phyloP scores from a whole-genome alignment of 2,797 vertebrate species.

The Rhynchotus rufescens region DNA sequence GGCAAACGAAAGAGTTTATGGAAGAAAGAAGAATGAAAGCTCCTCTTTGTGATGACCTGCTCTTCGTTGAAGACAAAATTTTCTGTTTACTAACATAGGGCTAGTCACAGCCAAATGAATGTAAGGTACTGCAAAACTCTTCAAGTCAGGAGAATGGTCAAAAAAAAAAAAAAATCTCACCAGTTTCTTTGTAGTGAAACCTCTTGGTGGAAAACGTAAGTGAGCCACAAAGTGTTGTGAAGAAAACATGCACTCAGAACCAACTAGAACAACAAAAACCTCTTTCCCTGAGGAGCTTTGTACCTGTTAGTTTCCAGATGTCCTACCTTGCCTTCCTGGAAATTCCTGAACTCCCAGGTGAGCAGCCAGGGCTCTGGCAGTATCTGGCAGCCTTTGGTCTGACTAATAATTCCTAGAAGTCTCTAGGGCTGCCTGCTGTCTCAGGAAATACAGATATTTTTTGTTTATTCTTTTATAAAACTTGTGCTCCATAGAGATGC shows the following conservation, averaged over 20 bases:
- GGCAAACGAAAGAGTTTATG: background rate
- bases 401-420: conserved; percentile 1
- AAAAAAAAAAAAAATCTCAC: background rate
- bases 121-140: background rate
- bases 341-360: background rate
- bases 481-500: background rate
- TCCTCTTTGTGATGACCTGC: background rate
- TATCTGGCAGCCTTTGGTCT: conserved; percentile 31
- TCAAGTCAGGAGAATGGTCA: background rate
- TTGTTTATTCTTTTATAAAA: conserved; percentile 10
- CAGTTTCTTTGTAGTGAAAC: background rate
- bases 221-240: background rate
- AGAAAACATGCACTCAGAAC: background rate
- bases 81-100: background rate
- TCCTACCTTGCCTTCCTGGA: background rate
- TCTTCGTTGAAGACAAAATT: background rate
- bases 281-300: background rate
- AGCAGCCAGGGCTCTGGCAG: background rate
- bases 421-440: conserved; percentile 5
- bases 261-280: background rate
- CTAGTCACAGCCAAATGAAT: background rate
- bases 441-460: background rate
- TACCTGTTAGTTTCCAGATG: background rate
- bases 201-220: background rate
- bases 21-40: background rate